Evolutionary conservation across 2,797 vertebrate species (phyloP).

Genomic region (Acanthurus lineatus): DNA sequence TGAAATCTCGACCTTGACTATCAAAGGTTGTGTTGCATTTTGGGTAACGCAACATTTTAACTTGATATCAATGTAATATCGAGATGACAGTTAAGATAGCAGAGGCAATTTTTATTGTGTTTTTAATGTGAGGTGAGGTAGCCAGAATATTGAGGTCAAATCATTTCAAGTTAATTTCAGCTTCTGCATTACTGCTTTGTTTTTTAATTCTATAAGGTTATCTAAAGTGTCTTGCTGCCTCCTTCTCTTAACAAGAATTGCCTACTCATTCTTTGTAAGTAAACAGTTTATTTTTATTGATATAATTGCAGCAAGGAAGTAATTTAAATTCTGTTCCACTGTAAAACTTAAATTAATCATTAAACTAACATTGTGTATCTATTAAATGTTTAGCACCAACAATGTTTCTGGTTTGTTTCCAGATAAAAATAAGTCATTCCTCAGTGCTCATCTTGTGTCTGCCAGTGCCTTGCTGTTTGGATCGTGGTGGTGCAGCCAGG

Average conservation of each 20-base stretch:
- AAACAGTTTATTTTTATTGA: not conserved
- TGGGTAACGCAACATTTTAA: too few species aligned
- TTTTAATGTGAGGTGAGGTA: not conserved
- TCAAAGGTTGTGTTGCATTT: too few species aligned
- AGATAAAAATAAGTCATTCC: not conserved
- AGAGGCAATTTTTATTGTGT: too few species aligned
- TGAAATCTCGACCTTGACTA: too few species aligned
- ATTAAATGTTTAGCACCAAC: not conserved
- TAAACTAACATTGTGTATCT: slow-evolving; percentile 16
- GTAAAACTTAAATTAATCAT: slow-evolving; percentile 19
- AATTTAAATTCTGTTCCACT: not conserved
- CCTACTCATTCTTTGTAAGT: not conserved
- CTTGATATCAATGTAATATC: too few species aligned
- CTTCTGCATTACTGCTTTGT: too few species aligned
- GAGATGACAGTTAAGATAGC: too few species aligned
- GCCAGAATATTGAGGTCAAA: not conserved
- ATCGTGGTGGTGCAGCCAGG: slow-evolving; percentile 1
- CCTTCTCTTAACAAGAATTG: not conserved
- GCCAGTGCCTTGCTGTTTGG: slow-evolving; percentile 28
- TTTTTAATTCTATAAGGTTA: too few species aligned
- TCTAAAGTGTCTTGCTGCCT: not conserved
- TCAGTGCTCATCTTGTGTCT: slow-evolving; percentile 15
- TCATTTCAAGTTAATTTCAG: too few species aligned
- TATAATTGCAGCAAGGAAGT: not conserved
- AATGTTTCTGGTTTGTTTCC: not conserved